A percentile compares a stretch with the other conserved stretches of the same genome.
phyloP scores from a whole-genome alignment of 2,888 invertebrate genomes.

The Hesperia comma region DNA sequence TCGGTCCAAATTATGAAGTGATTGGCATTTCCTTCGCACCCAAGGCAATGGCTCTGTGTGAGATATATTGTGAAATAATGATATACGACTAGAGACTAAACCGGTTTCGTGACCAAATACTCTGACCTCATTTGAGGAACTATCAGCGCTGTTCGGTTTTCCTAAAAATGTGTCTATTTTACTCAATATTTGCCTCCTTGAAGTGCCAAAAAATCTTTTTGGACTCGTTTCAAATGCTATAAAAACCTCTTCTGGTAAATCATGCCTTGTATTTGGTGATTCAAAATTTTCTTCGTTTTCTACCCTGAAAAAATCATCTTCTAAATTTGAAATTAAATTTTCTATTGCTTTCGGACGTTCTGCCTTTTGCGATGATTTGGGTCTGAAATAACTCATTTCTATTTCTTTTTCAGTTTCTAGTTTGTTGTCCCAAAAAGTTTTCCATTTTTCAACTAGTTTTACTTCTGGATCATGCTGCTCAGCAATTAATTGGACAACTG shows the following conservation, averaged over 20 bases:
- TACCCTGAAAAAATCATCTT: constrained; percentile 28
- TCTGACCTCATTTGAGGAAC: constrained; percentile 51
- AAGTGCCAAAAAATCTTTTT: constrained; percentile 78
- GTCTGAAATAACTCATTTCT: constrained; percentile 44
- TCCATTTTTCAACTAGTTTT: constrained; percentile 73
- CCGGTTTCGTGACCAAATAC: constrained; percentile 67
- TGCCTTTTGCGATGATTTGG: constrained; percentile 47
- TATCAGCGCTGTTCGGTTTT: constrained; percentile 57
- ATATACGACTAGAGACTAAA: constrained; percentile 78
- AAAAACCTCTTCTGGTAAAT: constrained; percentile 76
- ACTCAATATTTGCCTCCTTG: constrained; percentile 74
- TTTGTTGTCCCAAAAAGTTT: constrained; percentile 74
- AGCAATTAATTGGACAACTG: constrained; percentile 35
- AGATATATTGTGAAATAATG: constrained; percentile 73
- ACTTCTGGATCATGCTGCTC: constrained; percentile 48
- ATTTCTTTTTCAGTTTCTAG: constrained; percentile 58
- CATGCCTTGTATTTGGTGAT: constrained; percentile 57
- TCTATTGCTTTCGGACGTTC: constrained; percentile 4
- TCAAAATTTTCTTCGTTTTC: constrained; percentile 25
- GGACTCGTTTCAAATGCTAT: constrained; percentile 81
- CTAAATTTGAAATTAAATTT: neutral
- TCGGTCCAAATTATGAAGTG: constrained; percentile 63
- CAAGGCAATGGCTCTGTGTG: constrained; percentile 65
- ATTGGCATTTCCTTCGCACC: constrained; percentile 60
- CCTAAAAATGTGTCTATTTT: constrained; percentile 76